Evolutionary conservation across 2,797 vertebrate species (phyloP), one percentile per base, ranked within the genome.

Genomic region (Ibycter americanus): DNA sequence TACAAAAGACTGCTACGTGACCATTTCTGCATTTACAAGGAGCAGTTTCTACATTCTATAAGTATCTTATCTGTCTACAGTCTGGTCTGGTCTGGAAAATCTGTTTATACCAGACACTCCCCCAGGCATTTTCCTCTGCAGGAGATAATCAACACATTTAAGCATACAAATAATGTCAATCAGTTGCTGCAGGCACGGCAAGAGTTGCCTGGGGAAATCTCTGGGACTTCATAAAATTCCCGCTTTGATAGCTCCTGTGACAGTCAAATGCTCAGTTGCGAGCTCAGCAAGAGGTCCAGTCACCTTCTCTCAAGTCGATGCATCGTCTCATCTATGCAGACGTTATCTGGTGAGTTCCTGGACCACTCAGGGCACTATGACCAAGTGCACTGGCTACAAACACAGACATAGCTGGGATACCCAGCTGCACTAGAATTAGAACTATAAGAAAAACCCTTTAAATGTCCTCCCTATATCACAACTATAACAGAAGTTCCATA

Each of bases 381-480:
- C 26, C 25, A 73, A 23, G 11, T 27, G 12, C 19, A 23, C 9
- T 32, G 32, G 7, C 11, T 90, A 42, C n/a, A 5, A 93, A 71
- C 12, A 36, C 15, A 58, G 7, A 20, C 25, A 38, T 12, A 55
- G 26, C 32, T 72, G 25, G 27, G 32, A 74, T 8, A 74, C 5
- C 4, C 20, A 79, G 29, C 38, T 62, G 62, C 23, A 82, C 7
- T 15, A 74, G 15, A 84, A 74, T 25, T 27, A 59, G 15, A 63
- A 36, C n/a, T 40, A 47, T 6, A 12, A 36, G 21, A 63, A 16
- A 55, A 38, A 17, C 1, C 0, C 8, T 5, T 70, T 3, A 0
- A 11, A 44, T 71, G 54, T 84, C 54, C 6, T 92, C 9, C 32
- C 85, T 52, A 8, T 8, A 56, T 15, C 56, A 76, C 29, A 83